Evolutionary conservation across 2,888 invertebrate genomes (phyloP).

Genomic region (Heterodera filipjevi): DNA sequence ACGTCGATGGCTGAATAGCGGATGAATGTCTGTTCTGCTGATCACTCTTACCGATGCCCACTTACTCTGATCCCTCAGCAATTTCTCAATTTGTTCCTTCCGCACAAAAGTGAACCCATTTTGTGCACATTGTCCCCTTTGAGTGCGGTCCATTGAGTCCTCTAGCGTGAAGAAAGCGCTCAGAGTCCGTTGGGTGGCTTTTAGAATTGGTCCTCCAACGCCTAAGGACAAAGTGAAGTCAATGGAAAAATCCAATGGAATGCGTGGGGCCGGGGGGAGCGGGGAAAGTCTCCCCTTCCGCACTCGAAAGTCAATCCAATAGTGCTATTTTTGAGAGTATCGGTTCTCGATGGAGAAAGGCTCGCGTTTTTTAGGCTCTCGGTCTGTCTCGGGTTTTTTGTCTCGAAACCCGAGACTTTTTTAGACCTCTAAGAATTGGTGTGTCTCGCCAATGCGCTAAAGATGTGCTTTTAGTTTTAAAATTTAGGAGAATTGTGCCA

Average conservation of each 20-base stretch:
- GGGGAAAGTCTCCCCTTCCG: too few species aligned
- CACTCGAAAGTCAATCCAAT: too few species aligned
- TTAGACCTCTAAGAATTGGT: too few species aligned
- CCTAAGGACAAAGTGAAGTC: background rate
- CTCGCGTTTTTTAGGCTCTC: too few species aligned
- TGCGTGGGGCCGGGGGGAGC: too few species aligned
- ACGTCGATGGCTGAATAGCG: slow-evolving; percentile 8
- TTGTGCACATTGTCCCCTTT: slow-evolving; percentile 18
- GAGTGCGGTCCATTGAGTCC: slow-evolving; percentile 29
- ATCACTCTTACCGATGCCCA: background rate
- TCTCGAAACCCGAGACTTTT: too few species aligned
- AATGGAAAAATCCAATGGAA: too few species aligned
- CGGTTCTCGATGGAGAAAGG: too few species aligned
- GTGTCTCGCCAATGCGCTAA: too few species aligned
- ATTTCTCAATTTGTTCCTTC: slow-evolving; percentile 34
- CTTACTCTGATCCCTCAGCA: slow-evolving; percentile 34
- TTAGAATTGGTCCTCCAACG: slow-evolving; percentile 34
- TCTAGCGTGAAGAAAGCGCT: slow-evolving; percentile 35
- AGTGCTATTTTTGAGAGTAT: background rate
- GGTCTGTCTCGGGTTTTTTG: too few species aligned
- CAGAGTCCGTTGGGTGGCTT: slow-evolving; percentile 38
- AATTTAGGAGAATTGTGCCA: too few species aligned
- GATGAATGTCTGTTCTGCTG: background rate
- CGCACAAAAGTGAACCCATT: slow-evolving; percentile 35
- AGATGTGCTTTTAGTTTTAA: too few species aligned